Evolutionary conservation across 92 coral and sea anemone genomes (phyloP).

Genomic region (Chrysogorgia sp.): DNA sequence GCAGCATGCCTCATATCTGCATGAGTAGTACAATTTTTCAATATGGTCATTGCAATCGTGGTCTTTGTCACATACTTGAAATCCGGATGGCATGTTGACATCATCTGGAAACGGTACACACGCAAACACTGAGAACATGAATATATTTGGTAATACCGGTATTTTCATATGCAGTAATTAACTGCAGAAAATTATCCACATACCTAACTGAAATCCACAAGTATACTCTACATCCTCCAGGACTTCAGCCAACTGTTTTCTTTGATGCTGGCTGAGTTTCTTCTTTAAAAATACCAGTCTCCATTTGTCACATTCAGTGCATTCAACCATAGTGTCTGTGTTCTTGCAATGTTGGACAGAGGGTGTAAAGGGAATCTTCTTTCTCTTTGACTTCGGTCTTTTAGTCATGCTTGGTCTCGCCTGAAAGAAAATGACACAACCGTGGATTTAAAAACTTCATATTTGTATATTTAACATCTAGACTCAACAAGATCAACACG

Average conservation of each 20-base stretch:
- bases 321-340: constrained; percentile 47
- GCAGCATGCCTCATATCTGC: constrained; percentile 22
- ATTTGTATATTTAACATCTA: constrained; percentile 8
- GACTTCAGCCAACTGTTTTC: constrained; percentile 33
- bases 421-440: background rate
- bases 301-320: constrained; percentile 53
- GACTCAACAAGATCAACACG: background rate
- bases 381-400: constrained; percentile 42
- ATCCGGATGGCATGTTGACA: constrained; percentile 20
- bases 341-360: constrained; percentile 47
- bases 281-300: constrained; percentile 50
- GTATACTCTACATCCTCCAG: constrained; percentile 46
- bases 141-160: constrained; percentile 4
- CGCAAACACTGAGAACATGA: constrained; percentile 9
- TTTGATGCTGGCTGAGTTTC: constrained; percentile 50
- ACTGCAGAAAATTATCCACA: constrained; percentile 22
- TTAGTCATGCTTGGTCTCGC: constrained; percentile 47
- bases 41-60: constrained; percentile 25
- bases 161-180: constrained; percentile 21
- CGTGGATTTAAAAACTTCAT: constrained; percentile 12
- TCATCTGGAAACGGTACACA: constrained; percentile 16
- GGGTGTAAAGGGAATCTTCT: constrained; percentile 42
- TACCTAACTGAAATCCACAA: constrained; percentile 19
- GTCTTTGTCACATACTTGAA: constrained; percentile 28
- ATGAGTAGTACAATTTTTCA: constrained; percentile 20